Base-by-base conservation (phyloP, 2,888 invertebrate species). In the Chrysolina haemoptera region DNA sequence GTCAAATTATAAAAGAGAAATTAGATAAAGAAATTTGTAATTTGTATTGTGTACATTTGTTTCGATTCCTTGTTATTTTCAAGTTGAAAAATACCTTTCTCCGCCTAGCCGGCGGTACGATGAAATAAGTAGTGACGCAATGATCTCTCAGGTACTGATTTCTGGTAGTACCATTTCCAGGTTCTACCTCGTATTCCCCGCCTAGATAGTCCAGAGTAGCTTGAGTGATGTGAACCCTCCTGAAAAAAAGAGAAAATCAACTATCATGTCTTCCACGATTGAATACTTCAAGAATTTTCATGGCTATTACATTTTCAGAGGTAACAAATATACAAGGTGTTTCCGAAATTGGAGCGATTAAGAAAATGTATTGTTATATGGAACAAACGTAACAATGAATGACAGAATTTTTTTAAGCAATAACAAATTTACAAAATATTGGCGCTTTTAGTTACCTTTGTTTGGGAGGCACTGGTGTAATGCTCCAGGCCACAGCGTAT, bases 151-250 rank as follows among this genome's bases (percentile, higher is more conserved):
- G 89, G 88, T 95, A 96, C 68, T 94, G 93, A 86, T 96, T 95
- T 74, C 96, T 90, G 71, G 94, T 93, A 69, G 93, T 93, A 5
- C 96, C 97, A 85, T 94, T 93, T 0, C 96, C 96, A 0, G 95
- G 93, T 88, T 97, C 97, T 74, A 97, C 96, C 87, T 96, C 95
- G 87, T 97, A 97, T 82, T 96, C 95, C 0, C 95, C 96, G 43
- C 94, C 95, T 55, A 97, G 91, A 84, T 93, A 94, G 84, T 96
- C 96, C 79, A 96, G 89, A 1, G 97, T 96, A 18, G 95, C 93
- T 85, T 95, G 93, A 1, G 95, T 95, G 78, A 96, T 93, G 86
- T 96, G 95, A 63, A 96, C 95, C 20, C 95, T 91, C 63, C 96
- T 95, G 89, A 2, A 10, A 89, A 85, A 63, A 75, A 74, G 71